Base-by-base conservation (phyloP, 2,888 invertebrate species). In the Thereva nobilitata region DNA sequence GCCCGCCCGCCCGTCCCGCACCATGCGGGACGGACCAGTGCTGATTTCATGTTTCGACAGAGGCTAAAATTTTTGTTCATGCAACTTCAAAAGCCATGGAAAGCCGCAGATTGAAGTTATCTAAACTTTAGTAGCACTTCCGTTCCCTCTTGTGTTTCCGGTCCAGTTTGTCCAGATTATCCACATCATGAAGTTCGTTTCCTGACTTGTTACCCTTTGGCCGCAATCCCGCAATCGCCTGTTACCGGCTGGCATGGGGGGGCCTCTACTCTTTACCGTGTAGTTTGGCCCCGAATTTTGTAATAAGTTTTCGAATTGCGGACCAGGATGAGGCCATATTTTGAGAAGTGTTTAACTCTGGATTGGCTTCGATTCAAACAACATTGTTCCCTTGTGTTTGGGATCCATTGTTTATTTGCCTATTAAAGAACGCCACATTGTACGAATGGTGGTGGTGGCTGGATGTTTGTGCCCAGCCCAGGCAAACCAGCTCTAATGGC, bases 81-180 rank as follows among this genome's bases (percentile, higher is more conserved):
- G 59, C 47, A 59, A 47, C 47, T 45, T 45, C 10, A 47, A 59
- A 45, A 35, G 47, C 47, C 45, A 9, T 35, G 12, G 45, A 47
- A 35, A 59, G 47, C 59, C 59, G 10, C 59, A 47, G 59, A 56
- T 59, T 37, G 55, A 59, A 59, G 59, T 59, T 59, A 59, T 59
- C 59, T 59, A 47, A 47, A 59, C 35, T 59, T 59, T 45, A 59
- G 47, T 59, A 47, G 59, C 45, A 59, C 59, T 59, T 59, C 59
- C 59, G 59, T 10, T 37, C 59, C 59, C 59, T 59, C 47, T 38
- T 59, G 59, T 59, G 47, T 59, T 59, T 59, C 59, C 59, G 59
- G 59, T 59, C 59, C 59, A 59, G 59, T 59, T 59, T 59, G 59
- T 59, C 34, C 59, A 59, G 59, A 59, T 59, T 59, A 59, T 59